Evolutionary conservation across 2,797 vertebrate genomes (phyloP).

Genomic region (Microcaecilia unicolor): DNA sequence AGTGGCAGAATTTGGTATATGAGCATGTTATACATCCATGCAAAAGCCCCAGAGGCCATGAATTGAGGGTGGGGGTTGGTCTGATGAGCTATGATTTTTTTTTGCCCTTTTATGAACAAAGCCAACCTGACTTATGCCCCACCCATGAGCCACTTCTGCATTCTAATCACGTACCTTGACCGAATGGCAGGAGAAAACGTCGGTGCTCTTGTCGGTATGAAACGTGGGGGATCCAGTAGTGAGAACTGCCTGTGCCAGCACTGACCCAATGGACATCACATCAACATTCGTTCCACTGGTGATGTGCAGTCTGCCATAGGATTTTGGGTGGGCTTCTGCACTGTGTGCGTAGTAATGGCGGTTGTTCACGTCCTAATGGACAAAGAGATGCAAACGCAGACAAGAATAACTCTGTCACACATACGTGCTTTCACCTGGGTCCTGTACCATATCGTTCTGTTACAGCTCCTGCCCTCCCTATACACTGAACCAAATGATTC

Average conservation of each 20-base stretch:
- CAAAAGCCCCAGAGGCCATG: too few relatives aligned
- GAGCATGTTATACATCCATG: too few relatives aligned
- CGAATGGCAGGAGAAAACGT: conserved; percentile 19
- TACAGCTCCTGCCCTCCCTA: too few relatives aligned
- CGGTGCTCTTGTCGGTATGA: not conserved
- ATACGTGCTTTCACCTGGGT: too few relatives aligned
- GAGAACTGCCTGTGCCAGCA: conserved; percentile 22
- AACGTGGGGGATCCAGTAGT: conserved; percentile 1
- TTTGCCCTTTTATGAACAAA: not conserved
- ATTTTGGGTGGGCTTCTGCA: conserved; percentile 31
- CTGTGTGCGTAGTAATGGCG: conserved; percentile 39
- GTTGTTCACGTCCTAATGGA: conserved; percentile 36
- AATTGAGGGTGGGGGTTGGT: too few relatives aligned
- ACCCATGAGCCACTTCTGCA: not conserved
- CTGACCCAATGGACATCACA: conserved; percentile 10
- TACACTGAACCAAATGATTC: too few relatives aligned
- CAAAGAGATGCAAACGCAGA: too few relatives aligned
- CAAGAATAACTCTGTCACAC: too few relatives aligned
- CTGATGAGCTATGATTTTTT: not conserved
- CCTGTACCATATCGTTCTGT: too few relatives aligned
- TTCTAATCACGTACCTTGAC: conserved; percentile 23
- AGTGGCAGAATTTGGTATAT: not conserved
- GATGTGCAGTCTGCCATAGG: conserved; percentile 29
- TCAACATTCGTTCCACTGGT: conserved; percentile 15
- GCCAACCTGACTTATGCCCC: not conserved